Conservation (phyloP, 1,140 invertebrate genomes). For the Periplaneta americana region DNA sequence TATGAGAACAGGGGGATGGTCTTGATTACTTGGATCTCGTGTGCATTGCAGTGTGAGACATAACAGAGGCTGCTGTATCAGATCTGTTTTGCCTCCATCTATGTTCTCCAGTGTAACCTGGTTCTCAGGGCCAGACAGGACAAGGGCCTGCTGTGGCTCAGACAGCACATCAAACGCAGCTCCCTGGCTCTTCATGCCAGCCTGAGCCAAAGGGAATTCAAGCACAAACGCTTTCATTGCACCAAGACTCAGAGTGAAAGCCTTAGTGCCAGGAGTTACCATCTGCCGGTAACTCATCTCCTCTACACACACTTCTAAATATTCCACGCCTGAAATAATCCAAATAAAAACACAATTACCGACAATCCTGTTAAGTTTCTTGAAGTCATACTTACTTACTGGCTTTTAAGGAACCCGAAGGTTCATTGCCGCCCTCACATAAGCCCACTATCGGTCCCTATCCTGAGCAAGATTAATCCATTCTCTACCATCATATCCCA, state of each 20-base stretch:
- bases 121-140: slow-evolving; percentile 48
- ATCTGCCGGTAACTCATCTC: slow-evolving; percentile 41
- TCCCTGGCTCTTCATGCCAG: neutral
- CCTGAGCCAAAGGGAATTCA: slow-evolving; percentile 25
- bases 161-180: slow-evolving; percentile 22
- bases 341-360: too few species aligned
- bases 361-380: too few species aligned
- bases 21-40: slow-evolving; percentile 36
- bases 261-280: slow-evolving; percentile 36
- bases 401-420: too few species aligned
- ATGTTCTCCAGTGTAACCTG: neutral
- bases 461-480: too few species aligned
- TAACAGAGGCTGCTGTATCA: slow-evolving; percentile 24
- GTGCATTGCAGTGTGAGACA: slow-evolving; percentile 48
- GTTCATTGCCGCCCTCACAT: too few species aligned
- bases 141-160: slow-evolving; percentile 46
- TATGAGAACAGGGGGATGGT: slow-evolving; percentile 48
- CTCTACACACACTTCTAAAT: slow-evolving; percentile 46
- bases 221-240: slow-evolving; percentile 47
- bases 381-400: too few species aligned
- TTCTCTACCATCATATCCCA: too few species aligned
- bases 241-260: slow-evolving; percentile 35
- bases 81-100: neutral
- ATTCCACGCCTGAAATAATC: slow-evolving; percentile 38
- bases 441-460: too few species aligned